Evolutionary conservation across 1,140 invertebrate species (phyloP), one percentile per base, ranked within the genome.

Genomic region (Thaumetopoea pityocampa): DNA sequence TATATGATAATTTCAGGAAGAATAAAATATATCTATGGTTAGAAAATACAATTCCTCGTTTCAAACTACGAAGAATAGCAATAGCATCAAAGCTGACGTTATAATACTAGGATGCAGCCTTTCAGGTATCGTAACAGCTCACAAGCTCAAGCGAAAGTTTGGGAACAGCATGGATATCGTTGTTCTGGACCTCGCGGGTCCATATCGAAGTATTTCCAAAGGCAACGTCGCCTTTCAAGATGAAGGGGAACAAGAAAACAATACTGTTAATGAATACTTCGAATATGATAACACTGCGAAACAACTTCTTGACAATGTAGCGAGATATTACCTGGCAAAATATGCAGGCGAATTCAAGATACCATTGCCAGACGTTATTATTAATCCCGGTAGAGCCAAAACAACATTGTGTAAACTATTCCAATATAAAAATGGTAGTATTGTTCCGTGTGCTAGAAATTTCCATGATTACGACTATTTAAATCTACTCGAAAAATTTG

Each of bases 31-130:
- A 24, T 5, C 27, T 5, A 11, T 3, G 32, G 16, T 19, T 3
- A 34, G 18, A 7, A 6, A 12, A 10, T 8, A n/a, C n/a, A n/a
- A 8, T 5, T n/a, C 4, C 4, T 4, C 4, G 5, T 4, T n/a
- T 4, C 5, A 26, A n/a, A 9, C 20, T 37, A 30, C 12, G 47
- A 68, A n/a, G n/a, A n/a, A n/a, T n/a, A n/a, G n/a, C n/a, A n/a
- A n/a, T 24, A 38, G 34, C 28, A 47, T 79, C 2, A 59, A 60
- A 38, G 79, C 71, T 9, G 80, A 84, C 33, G 56, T 84, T 1
- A 81, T 84, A 10, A 62, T 84, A 12, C 43, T 84, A 35, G 80
- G 80, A 58, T 80, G 77, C 24, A 80, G 63, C 18, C 57, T 84
- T 5, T 73, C 77, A 2, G 80, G 77, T 1, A 71, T 84, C n/a